Conservation (phyloP, 2,797 vertebrate genomes). For the Pogoniulus pusillus region DNA sequence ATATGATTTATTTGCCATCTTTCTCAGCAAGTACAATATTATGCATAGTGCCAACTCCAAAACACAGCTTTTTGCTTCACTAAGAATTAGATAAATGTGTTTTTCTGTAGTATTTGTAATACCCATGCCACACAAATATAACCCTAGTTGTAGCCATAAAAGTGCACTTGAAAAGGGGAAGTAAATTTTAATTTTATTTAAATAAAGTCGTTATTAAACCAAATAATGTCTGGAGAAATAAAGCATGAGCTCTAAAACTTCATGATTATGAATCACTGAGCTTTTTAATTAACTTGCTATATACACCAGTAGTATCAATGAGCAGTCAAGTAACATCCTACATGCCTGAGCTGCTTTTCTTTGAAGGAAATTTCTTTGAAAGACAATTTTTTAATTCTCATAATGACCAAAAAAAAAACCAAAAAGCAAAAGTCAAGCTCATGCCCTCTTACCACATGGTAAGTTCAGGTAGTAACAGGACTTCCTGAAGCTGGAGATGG, state of each 20-base stretch:
- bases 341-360: constrained; percentile 36
- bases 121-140: background rate
- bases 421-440: background rate
- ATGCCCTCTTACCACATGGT: constrained; percentile 28
- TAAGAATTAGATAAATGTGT: constrained; percentile 9
- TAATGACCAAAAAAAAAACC: constrained; percentile 31
- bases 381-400: constrained; percentile 39
- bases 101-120: background rate
- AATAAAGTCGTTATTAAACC: background rate
- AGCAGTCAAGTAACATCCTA: constrained; percentile 56
- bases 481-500: too few relatives aligned
- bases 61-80: constrained; percentile 19
- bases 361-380: constrained; percentile 65
- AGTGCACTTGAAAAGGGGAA: constrained; percentile 37
- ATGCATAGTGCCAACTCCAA: constrained; percentile 21
- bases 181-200: constrained; percentile 55
- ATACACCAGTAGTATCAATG: constrained; percentile 58
- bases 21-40: constrained; percentile 43
- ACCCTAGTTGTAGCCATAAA: background rate
- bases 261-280: constrained; percentile 55
- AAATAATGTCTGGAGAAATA: constrained; percentile 41
- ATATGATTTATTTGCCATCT: constrained; percentile 30
- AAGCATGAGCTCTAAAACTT: constrained; percentile 39
- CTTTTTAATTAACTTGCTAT: constrained; percentile 65
- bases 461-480: too few relatives aligned